Evolutionary conservation across 2,113 vertebrate species (phyloP), one percentile per base, ranked within the genome.

Genomic region (Bostrychus sinensis): DNA sequence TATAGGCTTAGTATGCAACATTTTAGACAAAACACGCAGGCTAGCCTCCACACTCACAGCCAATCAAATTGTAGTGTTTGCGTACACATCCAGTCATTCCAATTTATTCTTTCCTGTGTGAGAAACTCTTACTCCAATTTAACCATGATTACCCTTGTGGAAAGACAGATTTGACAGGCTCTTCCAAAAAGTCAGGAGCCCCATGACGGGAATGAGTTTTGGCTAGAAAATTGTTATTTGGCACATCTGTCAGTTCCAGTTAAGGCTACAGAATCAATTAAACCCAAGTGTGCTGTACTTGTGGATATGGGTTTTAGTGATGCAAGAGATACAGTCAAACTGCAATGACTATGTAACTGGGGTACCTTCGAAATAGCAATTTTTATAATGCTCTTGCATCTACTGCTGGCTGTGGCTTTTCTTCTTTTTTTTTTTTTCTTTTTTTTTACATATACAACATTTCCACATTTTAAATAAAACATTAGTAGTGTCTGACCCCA

Each of bases 191-290:
- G 30, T 55, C 30, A 55, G 43, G 53, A 78, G 66, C 41, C 37
- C 55, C 62, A 19, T 26, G 42, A 66, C 25, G 14, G 67, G 75
- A 62, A 23, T 25, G 56, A 65, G 38, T 55, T 69, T 75, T 78
- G 62, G 64, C 70, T 37, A 32, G 38, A 77, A 53, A 54, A 75
- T 74, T 43, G 56, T 19, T 17, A 83, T 90, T 92, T 91, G 89
- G 90, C 89, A 90, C 85, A 81, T 84, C 62, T 80, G 81, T 89
- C 82, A 78, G 85, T 74, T 81, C 66, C 64, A 53, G 75, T 88
- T 85, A 86, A 84, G 83, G 90, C 86, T 78, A 65, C 26, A 65
- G 60, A 83, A 78, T 84, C 70, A 75, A 80, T 85, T 83, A 67
- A 62, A 37, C 12, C 10, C 66, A 51, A 58, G 53, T 51, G 62